phyloP scores from a whole-genome alignment of 2,888 invertebrate genomes.

The Pristionchus entomophagus region DNA sequence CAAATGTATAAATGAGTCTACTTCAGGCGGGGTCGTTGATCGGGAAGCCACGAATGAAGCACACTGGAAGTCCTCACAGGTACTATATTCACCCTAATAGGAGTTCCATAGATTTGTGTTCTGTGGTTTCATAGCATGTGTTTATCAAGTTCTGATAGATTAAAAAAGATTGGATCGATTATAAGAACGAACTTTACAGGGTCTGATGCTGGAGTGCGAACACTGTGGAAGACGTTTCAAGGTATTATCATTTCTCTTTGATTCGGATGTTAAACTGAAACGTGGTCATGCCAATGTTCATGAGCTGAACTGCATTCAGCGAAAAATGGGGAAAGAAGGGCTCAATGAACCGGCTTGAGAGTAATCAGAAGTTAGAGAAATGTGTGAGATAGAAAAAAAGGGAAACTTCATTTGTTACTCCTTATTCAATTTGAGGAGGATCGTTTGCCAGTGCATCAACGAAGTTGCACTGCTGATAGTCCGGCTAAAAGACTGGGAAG shows the following conservation, averaged over 20 bases:
- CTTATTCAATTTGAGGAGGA: slow-evolving; percentile 81
- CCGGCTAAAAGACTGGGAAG: slow-evolving; percentile 64
- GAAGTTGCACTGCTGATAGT: slow-evolving; percentile 79
- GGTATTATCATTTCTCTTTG: too few relatives aligned
- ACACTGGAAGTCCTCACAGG: slow-evolving; percentile 80
- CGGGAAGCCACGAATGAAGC: slow-evolving; percentile 78
- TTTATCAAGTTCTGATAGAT: too few relatives aligned
- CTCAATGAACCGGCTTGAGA: too few relatives aligned
- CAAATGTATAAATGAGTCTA: neutral
- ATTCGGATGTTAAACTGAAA: too few relatives aligned
- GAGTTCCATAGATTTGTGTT: neutral
- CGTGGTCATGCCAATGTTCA: neutral
- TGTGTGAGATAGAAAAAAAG: too few relatives aligned
- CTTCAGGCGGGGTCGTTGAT: slow-evolving; percentile 67
- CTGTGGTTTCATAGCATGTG: too few relatives aligned
- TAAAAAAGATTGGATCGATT: too few relatives aligned
- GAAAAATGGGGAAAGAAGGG: too few relatives aligned
- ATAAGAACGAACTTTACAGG: slow-evolving; percentile 56
- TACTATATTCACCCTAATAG: neutral
- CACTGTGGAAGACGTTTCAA: slow-evolving; percentile 84
- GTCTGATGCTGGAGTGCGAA: slow-evolving; percentile 81
- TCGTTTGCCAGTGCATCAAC: slow-evolving; percentile 82
- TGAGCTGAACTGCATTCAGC: too few relatives aligned
- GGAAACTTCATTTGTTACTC: too few relatives aligned
- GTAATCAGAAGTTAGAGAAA: too few relatives aligned